Conservation (phyloP, 2,888 invertebrate species). For the Laothoe populi region DNA sequence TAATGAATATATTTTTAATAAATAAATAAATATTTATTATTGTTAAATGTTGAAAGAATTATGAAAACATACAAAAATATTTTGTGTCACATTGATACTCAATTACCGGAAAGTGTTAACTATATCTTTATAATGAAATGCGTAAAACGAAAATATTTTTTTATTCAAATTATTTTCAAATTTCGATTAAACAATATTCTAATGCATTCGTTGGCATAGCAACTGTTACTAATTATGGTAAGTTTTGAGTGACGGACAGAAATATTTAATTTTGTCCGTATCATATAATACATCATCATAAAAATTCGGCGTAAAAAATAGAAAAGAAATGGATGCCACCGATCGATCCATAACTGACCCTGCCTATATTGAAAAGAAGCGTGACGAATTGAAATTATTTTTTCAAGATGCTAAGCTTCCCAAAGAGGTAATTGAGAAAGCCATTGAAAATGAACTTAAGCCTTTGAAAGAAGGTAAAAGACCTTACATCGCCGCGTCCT, state of each 20-base stretch:
- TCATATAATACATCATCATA: not conserved
- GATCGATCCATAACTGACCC: conserved; percentile 42
- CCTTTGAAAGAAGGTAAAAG: conserved; percentile 51
- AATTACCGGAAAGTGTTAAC: no score
- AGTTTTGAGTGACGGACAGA: not conserved
- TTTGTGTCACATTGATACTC: no score
- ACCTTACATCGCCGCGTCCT: conserved; percentile 71
- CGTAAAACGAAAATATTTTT: no score
- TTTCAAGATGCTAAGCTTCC: conserved; percentile 67
- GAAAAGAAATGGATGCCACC: conserved; percentile 47
- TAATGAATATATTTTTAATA: no score
- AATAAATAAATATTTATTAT: no score
- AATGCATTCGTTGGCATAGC: conserved; percentile 47
- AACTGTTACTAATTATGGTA: conserved; percentile 44
- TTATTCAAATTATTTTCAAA: conserved; percentile 43
- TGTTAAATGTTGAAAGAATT: no score
- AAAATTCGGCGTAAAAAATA: not conserved
- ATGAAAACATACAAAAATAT: no score
- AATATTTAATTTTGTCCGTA: not conserved
- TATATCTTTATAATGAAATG: no score
- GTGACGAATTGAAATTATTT: conserved; percentile 62
- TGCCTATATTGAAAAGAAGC: conserved; percentile 60
- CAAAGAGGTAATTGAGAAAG: conserved; percentile 58
- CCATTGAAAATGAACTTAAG: conserved; percentile 72
- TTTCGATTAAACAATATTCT: conserved; percentile 55